Evolutionary conservation across 2,113 vertebrate species (phyloP).

Genomic region (Cephalopterus ornatus): DNA sequence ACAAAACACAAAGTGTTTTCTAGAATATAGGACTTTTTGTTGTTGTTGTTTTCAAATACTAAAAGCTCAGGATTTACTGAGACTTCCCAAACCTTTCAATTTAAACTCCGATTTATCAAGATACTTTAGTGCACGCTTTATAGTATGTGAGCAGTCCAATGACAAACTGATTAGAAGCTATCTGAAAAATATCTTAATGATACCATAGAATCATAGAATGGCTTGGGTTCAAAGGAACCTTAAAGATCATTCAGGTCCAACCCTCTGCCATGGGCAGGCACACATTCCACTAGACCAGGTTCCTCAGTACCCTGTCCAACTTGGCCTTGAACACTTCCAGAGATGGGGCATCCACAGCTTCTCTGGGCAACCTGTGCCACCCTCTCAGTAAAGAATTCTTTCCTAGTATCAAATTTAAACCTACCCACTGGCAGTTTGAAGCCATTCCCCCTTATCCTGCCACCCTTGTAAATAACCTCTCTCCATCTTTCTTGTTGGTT

Average conservation of each 20-base stretch:
- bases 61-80: background rate
- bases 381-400: background rate
- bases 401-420: background rate
- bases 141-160: background rate
- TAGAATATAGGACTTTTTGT: background rate
- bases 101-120: background rate
- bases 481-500: background rate
- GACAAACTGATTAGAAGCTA: background rate
- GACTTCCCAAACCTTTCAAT: background rate
- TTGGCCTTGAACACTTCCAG: background rate
- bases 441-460: background rate
- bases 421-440: background rate
- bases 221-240: background rate
- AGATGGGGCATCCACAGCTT: background rate
- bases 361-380: background rate
- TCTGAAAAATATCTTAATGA: background rate
- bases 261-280: background rate
- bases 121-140: background rate
- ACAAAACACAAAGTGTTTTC: background rate
- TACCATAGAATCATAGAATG: background rate
- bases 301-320: background rate
- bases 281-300: background rate
- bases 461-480: background rate
- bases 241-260: background rate
- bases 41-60: background rate